Evolutionary conservation across 2,888 invertebrate species (phyloP), one percentile per base, ranked within the genome.

Genomic region (Diogma glabrata): DNA sequence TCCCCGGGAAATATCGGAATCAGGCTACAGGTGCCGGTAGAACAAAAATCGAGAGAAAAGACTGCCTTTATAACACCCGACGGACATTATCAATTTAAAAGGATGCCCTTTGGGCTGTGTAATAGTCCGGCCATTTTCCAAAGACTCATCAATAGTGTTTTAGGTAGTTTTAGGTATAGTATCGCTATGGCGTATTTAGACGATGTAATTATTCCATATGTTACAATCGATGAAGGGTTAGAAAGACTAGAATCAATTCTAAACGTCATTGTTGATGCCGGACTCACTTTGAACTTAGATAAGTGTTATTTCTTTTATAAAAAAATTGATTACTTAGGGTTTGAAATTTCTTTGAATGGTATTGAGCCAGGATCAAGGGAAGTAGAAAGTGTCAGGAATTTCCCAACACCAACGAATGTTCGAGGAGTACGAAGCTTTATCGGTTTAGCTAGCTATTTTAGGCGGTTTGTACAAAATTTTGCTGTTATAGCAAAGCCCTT

Each of bases 391-490:
- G 33, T 7, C 14, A 14, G 14, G 14, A 33, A 10, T 28, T 28
- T 28, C 10, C 28, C 28, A 28, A 10, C 10, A 9, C 10, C 28
- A 28, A 28, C 28, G 28, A 10, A 28, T 28, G 28, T 28, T 28
- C 28, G 28, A 10, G 28, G 28, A 28, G 28, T 10, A 28, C 7
- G 28, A 28, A 28, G 38, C 23, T 51, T 51, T 20, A 2, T 51
- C 24, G 51, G 47, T 4, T 16, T 52, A 14, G 26, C 40, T 3
- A 28, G 49, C 20, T 52, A 49, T 26, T 49, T 45, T 24, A 23
- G 49, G 3, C 16, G 43, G 16, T 49, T 52, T 22, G 36, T 50
- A 4, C 19, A 23, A 14, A n/a, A 38, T 14, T 50, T 46, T 14
- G 50, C 50, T 1, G 3, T 17, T 3, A 46, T 51, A 22, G 33